Conservation (phyloP, 2,888 invertebrate genomes). For the Ophioninae sp. region DNA sequence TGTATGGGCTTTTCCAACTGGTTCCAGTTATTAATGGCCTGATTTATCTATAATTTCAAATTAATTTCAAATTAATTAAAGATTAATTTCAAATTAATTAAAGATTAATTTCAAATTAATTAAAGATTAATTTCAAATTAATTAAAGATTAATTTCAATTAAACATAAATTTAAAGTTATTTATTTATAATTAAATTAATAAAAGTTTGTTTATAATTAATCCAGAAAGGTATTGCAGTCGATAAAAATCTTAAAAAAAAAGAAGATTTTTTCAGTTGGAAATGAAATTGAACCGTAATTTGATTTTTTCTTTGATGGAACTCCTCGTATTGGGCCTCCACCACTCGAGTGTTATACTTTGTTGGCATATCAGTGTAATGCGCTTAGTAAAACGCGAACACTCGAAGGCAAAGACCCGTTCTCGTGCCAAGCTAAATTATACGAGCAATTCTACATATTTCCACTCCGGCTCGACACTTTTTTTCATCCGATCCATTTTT, state of each 20-base stretch:
- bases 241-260: not conserved
- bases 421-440: conserved; percentile 11
- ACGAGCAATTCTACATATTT: not conserved
- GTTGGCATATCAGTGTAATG: not conserved
- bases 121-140: too few relatives aligned
- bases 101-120: too few relatives aligned
- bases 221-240: too few relatives aligned
- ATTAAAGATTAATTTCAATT: too few relatives aligned
- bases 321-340: not conserved
- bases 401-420: conserved; percentile 13
- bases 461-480: not conserved
- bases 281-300: not conserved
- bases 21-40: not conserved
- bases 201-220: too few relatives aligned
- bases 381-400: conserved; percentile 1
- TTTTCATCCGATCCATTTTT: too few relatives aligned
- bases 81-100: too few relatives aligned
- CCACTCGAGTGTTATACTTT: conserved; percentile 3
- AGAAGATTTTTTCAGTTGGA: not conserved
- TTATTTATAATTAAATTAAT: not conserved
- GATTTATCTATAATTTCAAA: not conserved
- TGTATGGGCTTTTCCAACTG: not conserved
- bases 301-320: not conserved
- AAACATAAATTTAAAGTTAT: too few relatives aligned
- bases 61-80: too few relatives aligned